These are phyloP conservation scores for Spinibarbus caldwelli DNA, from an alignment of 2,797 vertebrate species.

Conservation along the genomic window DNA sequence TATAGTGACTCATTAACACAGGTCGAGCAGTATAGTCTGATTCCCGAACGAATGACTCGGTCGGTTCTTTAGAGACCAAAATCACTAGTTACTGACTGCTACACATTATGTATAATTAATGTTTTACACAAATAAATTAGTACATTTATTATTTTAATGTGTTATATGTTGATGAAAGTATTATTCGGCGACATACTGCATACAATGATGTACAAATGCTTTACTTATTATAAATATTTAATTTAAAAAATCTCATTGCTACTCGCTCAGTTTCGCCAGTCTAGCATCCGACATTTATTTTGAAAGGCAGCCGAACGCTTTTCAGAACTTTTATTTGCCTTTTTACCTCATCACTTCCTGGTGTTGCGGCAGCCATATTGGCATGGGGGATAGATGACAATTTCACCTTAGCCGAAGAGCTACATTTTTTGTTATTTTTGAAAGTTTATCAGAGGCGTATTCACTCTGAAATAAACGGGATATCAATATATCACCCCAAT, in stretches of 20 bases:
- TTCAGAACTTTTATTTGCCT: constrained; percentile 45
- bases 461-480: background rate
- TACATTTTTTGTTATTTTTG: constrained; percentile 44
- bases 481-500: background rate
- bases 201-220: background rate
- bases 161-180: background rate
- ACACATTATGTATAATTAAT: background rate
- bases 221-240: background rate
- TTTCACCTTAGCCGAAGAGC: constrained; percentile 42
- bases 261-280: background rate
- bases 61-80: background rate
- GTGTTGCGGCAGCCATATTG: constrained; percentile 53
- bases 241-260: background rate
- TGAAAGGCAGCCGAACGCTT: background rate
- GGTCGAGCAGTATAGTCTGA: background rate
- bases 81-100: background rate
- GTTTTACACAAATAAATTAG: background rate
- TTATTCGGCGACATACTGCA: background rate
- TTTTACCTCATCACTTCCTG: constrained; percentile 52
- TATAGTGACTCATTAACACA: background rate
- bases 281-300: constrained; percentile 22
- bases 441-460: constrained; percentile 26
- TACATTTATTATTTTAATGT: background rate
- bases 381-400: constrained; percentile 51
- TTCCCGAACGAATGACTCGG: background rate